Percentiles rank a stretch among this genome's conserved stretches.
Conservation (phyloP, 2,888 invertebrate genomes). For the Arctia plantaginis region DNA sequence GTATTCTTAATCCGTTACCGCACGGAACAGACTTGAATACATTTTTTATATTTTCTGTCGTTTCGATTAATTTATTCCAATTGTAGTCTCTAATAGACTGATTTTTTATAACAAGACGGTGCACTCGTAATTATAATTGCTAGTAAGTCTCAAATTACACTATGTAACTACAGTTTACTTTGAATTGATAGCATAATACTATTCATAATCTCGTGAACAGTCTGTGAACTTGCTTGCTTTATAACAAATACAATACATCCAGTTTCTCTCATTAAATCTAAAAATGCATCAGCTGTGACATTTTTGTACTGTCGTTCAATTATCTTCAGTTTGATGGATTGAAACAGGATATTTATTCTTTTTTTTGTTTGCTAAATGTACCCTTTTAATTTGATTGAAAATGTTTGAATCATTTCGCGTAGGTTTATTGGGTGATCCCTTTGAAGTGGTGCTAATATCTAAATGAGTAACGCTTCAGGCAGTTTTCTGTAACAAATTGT, state of each 20-base stretch:
- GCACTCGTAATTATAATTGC: too few relatives aligned
- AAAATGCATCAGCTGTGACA: constrained; percentile 1
- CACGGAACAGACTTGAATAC: too few relatives aligned
- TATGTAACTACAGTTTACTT: too few relatives aligned
- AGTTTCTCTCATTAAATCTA: not conserved
- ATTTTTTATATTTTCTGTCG: too few relatives aligned
- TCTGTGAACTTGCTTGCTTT: too few relatives aligned
- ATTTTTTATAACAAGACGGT: too few relatives aligned
- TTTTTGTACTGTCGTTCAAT: constrained; percentile 9
- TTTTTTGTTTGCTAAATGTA: constrained; percentile 38
- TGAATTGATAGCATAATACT: too few relatives aligned
- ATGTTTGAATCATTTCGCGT: constrained; percentile 28
- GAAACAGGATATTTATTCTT: constrained; percentile 32
- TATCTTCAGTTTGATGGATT: constrained; percentile 28
- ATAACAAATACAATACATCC: not conserved
- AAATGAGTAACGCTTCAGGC: constrained; percentile 35
- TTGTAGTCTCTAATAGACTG: too few relatives aligned
- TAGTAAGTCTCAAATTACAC: too few relatives aligned
- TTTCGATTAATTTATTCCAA: too few relatives aligned
- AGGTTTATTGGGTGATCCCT: constrained; percentile 29
- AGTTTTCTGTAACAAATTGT: not conserved
- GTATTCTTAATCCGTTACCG: too few relatives aligned
- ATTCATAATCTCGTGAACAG: too few relatives aligned
- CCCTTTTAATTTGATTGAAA: constrained; percentile 53
- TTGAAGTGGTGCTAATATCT: constrained; percentile 32